Base-by-base conservation (phyloP, 2,797 vertebrate species). In the Uromys caudimaculatus region DNA sequence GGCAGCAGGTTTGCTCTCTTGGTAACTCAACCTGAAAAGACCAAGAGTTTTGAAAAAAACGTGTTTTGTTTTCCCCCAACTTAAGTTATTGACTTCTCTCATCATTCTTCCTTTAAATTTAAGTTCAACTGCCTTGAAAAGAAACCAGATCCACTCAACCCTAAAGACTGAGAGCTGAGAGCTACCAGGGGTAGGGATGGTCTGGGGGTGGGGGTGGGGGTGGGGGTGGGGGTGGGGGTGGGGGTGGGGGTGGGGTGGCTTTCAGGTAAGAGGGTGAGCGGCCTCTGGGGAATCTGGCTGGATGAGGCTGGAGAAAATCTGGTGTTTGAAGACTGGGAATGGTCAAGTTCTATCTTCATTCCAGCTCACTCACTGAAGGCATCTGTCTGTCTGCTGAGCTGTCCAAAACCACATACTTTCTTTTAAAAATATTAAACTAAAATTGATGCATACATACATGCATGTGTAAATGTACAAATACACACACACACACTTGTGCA, bases 21-120 rank as follows among this genome's bases (percentile, higher is more conserved):
- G 79, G 76, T 94, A 29, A 89, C 90, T 91, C 81, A 96, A 91
- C 73, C 77, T 58, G 50, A 95, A 82, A 92, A 92, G 58, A 77
- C 76, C 76, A 58, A 64, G 67, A 89, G 58, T 52, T 7, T 78
- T 47, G 41, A 17, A 47, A 47, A 29, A 76, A 24, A 41, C 5
- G 17, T 35, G 62, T 82, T 85, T 41, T 56, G 32, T 38, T 86
- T 38, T 52, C 75, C 27, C 29, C 35, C 52, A 50, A 52, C 41
- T 27, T 41, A 92, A 60, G 41, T 14, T 35, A 23, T 58, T 32
- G 83, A 78, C 56, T 75, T 96, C 17, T 79, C 32, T 9, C 29
- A 89, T 54, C 23, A 10, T 50, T 35, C 24, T 75, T 87, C 47
- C 62, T 56, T 96, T 90, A 82, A 79, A 85, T 71, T 84, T 69